phyloP scores from a whole-genome alignment of 1,140 invertebrate genomes.

The Xylocopa sonorina region DNA sequence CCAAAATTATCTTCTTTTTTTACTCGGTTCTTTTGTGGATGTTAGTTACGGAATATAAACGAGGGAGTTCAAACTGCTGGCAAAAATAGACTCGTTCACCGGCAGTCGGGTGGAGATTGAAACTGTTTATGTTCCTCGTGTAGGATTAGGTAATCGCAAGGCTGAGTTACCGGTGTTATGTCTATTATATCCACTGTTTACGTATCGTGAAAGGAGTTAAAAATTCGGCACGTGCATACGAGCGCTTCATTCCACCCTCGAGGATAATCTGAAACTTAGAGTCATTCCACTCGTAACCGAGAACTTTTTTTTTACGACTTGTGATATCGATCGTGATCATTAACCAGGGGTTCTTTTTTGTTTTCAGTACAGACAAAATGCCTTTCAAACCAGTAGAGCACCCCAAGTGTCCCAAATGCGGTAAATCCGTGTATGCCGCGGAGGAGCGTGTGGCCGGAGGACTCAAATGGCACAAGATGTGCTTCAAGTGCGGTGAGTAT shows the following conservation, averaged over 20 bases:
- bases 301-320: no score
- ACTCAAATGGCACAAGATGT: slow-evolving; percentile 99
- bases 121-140: slow-evolving; percentile 36
- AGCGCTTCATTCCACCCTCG: background rate
- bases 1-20: no score
- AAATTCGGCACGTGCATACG: background rate
- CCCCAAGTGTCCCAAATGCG: slow-evolving; percentile 99
- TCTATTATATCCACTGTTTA: slow-evolving; percentile 1
- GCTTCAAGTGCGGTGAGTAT: slow-evolving; percentile 99
- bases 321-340: background rate
- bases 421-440: slow-evolving; percentile 98
- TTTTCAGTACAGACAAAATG: slow-evolving; percentile 87
- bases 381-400: slow-evolving; percentile 98
- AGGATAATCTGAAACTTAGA: no score
- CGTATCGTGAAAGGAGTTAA: background rate
- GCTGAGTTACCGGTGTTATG: slow-evolving; percentile 1
- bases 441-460: slow-evolving; percentile 98
- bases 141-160: slow-evolving; percentile 17
- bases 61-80: slow-evolving; percentile 2
- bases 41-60: background rate
- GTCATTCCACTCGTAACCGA: no score
- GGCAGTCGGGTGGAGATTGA: slow-evolving; percentile 2
- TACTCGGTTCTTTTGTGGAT: background rate
- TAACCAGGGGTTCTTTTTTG: slow-evolving; percentile 19
- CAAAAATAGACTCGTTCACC: slow-evolving; percentile 51